Base-by-base conservation (phyloP, 2,113 vertebrate species). In the Serinus canaria region DNA sequence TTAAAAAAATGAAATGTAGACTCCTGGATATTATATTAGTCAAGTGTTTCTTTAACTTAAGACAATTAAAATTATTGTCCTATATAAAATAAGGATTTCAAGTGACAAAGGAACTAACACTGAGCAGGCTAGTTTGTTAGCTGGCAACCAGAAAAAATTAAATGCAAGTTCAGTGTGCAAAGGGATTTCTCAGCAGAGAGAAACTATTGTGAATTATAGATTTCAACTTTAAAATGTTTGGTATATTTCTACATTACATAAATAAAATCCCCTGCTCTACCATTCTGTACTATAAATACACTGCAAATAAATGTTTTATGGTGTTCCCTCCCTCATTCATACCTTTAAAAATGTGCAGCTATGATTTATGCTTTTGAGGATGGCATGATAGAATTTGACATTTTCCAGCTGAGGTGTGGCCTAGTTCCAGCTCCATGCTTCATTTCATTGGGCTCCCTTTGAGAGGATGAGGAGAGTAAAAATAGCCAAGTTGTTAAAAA, bases 341-440 rank as follows among this genome's bases (percentile, higher is more conserved):
- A 87, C 70, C 59, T 94, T 96, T 84, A 84, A 87, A 97, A 77
- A 81, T 60, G 78, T 78, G 76, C 74, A 92, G 87, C 49, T 79
- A 90, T 97, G 97, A 98, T 98, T 98, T 98, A 97, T 97, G 97
- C 89, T 97, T 98, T 97, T 98, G 95, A 97, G 95, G 94, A 92
- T 93, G 93, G 87, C 79, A 95, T 97, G 98, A 98, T 97, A 97
- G 96, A 96, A 97, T 97, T 95, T 98, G 98, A 98, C 98, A 98
- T 98, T 98, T 98, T 98, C 98, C 98, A 97, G 97, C 98, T 98
- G 98, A 98, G 97, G 97, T 96, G 97, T 98, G 98, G 97, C 97
- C 97, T 97, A 98, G 95, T 97, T 98, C 96, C 97, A 97, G 96
- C 97, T 97, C 95, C 95, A 97, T 91, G 97, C 96, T 98, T 98